Evolutionary conservation across 2,888 invertebrate species (phyloP).

Genomic region (Eupithecia dodoneata): DNA sequence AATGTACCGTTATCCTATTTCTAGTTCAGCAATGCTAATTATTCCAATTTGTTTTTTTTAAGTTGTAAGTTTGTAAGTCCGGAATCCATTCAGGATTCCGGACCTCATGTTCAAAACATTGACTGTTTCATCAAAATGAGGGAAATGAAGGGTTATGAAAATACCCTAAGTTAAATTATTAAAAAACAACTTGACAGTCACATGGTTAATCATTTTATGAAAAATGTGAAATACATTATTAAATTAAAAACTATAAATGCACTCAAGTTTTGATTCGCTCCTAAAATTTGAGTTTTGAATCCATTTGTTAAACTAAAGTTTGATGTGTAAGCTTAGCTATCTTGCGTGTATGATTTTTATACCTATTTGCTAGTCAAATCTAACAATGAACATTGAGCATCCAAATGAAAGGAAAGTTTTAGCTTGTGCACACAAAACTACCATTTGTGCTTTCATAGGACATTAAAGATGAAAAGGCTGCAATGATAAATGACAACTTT

Average conservation of each 20-base stretch:
- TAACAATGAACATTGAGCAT: not conserved
- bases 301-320: no score
- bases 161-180: not conserved
- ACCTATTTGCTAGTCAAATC: not conserved
- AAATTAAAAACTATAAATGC: no score
- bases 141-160: no score
- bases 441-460: conserved; percentile 11
- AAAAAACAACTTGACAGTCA: conserved; percentile 16
- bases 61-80: not conserved
- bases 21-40: not conserved
- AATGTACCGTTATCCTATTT: not conserved
- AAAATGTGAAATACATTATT: not conserved
- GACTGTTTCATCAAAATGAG: not conserved
- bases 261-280: no score
- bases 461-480: conserved; percentile 19
- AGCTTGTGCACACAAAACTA: not conserved
- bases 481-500: conserved; percentile 18
- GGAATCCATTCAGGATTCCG: no score
- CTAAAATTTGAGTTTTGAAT: no score
- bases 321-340: no score
- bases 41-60: not conserved
- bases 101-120: not conserved
- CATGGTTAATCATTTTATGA: conserved; percentile 19
- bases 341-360: no score
- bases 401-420: conserved; percentile 1